phyloP scores from a whole-genome alignment of 1,140 invertebrate genomes.

The Atopsyche davidsoni region DNA sequence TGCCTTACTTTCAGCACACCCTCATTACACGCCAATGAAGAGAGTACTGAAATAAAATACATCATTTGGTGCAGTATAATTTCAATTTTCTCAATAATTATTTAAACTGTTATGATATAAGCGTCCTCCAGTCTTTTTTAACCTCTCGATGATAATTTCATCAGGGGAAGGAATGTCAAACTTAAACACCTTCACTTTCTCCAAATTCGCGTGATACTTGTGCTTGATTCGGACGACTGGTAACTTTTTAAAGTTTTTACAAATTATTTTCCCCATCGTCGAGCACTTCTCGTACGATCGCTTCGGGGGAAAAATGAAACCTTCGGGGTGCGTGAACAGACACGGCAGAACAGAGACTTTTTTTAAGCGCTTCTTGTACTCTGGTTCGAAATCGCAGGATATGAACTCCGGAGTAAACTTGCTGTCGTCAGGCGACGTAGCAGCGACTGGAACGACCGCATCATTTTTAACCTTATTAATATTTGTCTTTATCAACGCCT shows the following conservation, averaged over 20 bases:
- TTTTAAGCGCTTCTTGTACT: slow-evolving; percentile 3
- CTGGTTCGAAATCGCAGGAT: not conserved
- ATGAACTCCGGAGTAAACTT: not conserved
- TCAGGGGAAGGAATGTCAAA: slow-evolving; percentile 6
- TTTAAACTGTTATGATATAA: too few relatives aligned
- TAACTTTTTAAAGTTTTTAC: not conserved
- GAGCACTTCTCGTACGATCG: slow-evolving; percentile 6
- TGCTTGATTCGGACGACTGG: not conserved
- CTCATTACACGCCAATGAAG: too few relatives aligned
- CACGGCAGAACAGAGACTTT: too few relatives aligned
- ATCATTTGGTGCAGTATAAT: too few relatives aligned
- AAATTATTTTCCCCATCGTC: slow-evolving; percentile 10
- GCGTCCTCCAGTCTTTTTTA: too few relatives aligned
- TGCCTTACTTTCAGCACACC: too few relatives aligned
- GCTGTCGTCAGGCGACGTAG: not conserved
- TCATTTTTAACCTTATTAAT: not conserved
- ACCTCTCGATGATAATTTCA: slow-evolving; percentile 7
- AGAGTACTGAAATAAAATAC: too few relatives aligned
- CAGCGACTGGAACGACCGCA: not conserved
- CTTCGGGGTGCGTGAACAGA: too few relatives aligned
- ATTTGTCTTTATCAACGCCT: slow-evolving; percentile 7
- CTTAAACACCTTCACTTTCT: slow-evolving; percentile 4
- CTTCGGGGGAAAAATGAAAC: too few relatives aligned
- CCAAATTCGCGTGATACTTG: slow-evolving; percentile 3
- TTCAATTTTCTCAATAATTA: too few relatives aligned